Evolutionary conservation across 2,113 vertebrate genomes (phyloP), one percentile per base, ranked within the genome.

Genomic region (Perccottus glenii): DNA sequence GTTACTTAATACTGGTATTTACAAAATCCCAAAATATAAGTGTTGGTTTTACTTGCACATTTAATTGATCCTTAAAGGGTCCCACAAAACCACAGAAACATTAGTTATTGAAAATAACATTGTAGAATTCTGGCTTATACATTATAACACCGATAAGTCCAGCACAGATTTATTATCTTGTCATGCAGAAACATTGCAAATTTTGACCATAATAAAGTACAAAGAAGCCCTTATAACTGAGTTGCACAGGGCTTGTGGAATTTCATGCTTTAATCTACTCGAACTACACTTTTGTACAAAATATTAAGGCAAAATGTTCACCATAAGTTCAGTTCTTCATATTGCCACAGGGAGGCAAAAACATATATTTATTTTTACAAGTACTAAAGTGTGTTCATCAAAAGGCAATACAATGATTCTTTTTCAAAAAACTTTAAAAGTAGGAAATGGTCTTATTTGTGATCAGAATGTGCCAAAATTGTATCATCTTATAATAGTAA

Each of bases 261-360:
- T 47, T 63, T 43, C 85, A 84, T 85, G 85, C 83, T 71, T 75
- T 63, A 14, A 12, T 67, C 68, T 82, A 74, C 55, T 79, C 72
- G 60, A 82, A 74, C 14, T 75, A 56, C 71, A 45, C 16, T 43
- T 42, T 67, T 44, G 50, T 78, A 81, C 65, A 85, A 82, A 84
- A 80, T 67, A 79, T 89, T 87, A 87, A 90, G 89, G 87, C 88
- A 87, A 75, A 80, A 64, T 60, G 67, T 73, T 71, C 61, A 81
- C 68, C 59, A 80, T 43, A 52, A 70, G 64, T 81, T 51, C 32
- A 70, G 64, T 81, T 51, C 32, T 68, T 83, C 19, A 48, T 74
- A 74, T 85, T 81, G 66, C 81, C 73, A 75, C 38, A 45, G 36
- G 50, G 60, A 48, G 76, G 53, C 73, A 63, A 72, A 83, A 76